Evolutionary conservation across 2,888 invertebrate species (phyloP).

Genomic region (Dicyrtomina minuta): DNA sequence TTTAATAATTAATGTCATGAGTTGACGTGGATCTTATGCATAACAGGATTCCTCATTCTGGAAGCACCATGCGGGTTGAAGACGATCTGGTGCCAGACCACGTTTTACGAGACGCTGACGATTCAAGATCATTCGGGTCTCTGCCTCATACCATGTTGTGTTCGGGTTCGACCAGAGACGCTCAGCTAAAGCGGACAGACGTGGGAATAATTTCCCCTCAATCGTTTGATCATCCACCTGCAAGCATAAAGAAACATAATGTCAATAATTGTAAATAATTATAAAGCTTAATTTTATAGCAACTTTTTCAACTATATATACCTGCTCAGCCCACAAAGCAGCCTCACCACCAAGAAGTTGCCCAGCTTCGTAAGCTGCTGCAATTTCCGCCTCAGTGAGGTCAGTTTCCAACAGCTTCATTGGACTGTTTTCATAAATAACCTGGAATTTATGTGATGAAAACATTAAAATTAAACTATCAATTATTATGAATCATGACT

Average conservation of each 20-base stretch:
- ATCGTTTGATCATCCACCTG: slow-evolving; percentile 46
- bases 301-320: slow-evolving; percentile 12
- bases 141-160: slow-evolving; percentile 46
- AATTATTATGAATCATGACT: too few species aligned
- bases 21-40: background rate
- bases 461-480: too few species aligned
- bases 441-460: too few species aligned
- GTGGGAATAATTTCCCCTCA: slow-evolving; percentile 47
- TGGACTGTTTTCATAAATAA: slow-evolving; percentile 73
- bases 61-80: slow-evolving; percentile 53
- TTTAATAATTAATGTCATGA: background rate
- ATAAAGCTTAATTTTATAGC: too few species aligned
- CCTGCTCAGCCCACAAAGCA: slow-evolving; percentile 83
- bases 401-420: slow-evolving; percentile 59
- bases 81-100: slow-evolving; percentile 42
- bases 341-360: slow-evolving; percentile 72
- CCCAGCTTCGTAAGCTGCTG: slow-evolving; percentile 38
- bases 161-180: slow-evolving; percentile 50
- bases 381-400: slow-evolving; percentile 33
- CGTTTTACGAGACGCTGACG: slow-evolving; percentile 44
- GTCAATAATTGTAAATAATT: background rate
- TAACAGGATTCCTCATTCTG: slow-evolving; percentile 49
- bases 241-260: too few species aligned
- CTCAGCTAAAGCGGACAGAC: slow-evolving; percentile 46
- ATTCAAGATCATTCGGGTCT: slow-evolving; percentile 47